Conservation (phyloP, 2,888 invertebrate species). For the Pharmacophagus antenor region DNA sequence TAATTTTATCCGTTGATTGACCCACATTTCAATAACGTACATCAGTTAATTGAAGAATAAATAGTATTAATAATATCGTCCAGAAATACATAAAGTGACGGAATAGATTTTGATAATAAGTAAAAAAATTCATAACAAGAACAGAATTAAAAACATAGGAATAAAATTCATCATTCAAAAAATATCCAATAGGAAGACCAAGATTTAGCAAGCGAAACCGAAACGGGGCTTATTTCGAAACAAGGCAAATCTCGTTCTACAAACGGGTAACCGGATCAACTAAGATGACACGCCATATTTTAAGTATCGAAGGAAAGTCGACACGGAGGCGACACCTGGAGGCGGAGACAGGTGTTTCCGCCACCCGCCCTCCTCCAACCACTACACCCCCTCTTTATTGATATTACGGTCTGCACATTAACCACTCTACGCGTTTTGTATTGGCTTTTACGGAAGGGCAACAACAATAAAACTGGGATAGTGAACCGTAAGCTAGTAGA, state of each 20-base stretch:
- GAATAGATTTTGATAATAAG: not conserved
- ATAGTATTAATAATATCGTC: not conserved
- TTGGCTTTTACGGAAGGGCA: slow-evolving; percentile 57
- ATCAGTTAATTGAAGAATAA: slow-evolving; percentile 9
- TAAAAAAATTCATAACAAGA: too few relatives aligned
- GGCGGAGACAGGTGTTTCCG: slow-evolving; percentile 51
- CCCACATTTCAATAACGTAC: slow-evolving; percentile 19
- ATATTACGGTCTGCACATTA: slow-evolving; percentile 70
- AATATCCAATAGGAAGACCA: not conserved
- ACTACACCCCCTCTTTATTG: slow-evolving; percentile 59
- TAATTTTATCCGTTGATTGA: slow-evolving; percentile 28
- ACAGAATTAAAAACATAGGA: not conserved
- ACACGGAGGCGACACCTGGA: slow-evolving; percentile 55
- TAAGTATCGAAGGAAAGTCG: slow-evolving; percentile 67
- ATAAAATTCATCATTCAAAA: not conserved
- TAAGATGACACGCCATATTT: slow-evolving; percentile 73
- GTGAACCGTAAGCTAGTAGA: slow-evolving; percentile 41
- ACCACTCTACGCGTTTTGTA: slow-evolving; percentile 64
- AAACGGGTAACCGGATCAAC: slow-evolving; percentile 65
- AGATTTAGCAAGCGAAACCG: slow-evolving; percentile 3
- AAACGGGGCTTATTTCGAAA: slow-evolving; percentile 47
- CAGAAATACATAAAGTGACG: not conserved
- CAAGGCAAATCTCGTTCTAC: slow-evolving; percentile 58
- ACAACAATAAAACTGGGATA: slow-evolving; percentile 59
- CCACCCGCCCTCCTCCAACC: slow-evolving; percentile 39